A percentile compares a stretch with the other conserved stretches of the same genome.
phyloP scores from a whole-genome alignment of 2,797 vertebrate species.

The Pagetopsis macropterus region DNA sequence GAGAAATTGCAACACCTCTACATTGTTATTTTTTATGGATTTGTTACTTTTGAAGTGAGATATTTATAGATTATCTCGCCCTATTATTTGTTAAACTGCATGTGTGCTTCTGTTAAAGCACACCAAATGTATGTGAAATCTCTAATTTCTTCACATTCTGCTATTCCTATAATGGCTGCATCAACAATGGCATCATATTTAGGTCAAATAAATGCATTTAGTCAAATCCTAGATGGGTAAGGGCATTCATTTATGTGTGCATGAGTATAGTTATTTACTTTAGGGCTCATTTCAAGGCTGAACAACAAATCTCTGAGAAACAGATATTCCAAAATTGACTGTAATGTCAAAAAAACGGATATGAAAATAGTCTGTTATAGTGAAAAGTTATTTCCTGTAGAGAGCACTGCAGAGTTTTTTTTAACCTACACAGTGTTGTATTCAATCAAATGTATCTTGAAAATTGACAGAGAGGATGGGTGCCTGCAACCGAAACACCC shows the following conservation, averaged over 20 bases:
- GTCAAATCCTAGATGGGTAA: conserved; percentile 8
- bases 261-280: conserved; percentile 4
- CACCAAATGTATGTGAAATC: conserved; percentile 1
- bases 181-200: conserved; percentile 6
- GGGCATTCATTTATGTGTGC: neutral
- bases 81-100: conserved; percentile 1
- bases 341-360: neutral
- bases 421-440: conserved; percentile 11
- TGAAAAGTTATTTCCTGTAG: conserved; percentile 6
- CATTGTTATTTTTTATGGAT: conserved; percentile 4
- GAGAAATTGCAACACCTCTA: neutral
- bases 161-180: neutral
- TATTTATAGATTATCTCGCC: neutral
- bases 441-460: conserved; percentile 31
- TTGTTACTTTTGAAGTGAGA: conserved; percentile 5
- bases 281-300: neutral
- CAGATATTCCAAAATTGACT: neutral
- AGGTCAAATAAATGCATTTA: conserved; percentile 28
- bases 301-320: neutral
- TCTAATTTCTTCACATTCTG: neutral
- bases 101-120: neutral
- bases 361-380: neutral
- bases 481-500: conserved; percentile 37
- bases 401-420: conserved; percentile 1
- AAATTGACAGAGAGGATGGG: conserved; percentile 35